These are phyloP conservation scores for Onthophagus taurus DNA, from an alignment of 1,140 invertebrate species.

Conservation along the genomic window DNA sequence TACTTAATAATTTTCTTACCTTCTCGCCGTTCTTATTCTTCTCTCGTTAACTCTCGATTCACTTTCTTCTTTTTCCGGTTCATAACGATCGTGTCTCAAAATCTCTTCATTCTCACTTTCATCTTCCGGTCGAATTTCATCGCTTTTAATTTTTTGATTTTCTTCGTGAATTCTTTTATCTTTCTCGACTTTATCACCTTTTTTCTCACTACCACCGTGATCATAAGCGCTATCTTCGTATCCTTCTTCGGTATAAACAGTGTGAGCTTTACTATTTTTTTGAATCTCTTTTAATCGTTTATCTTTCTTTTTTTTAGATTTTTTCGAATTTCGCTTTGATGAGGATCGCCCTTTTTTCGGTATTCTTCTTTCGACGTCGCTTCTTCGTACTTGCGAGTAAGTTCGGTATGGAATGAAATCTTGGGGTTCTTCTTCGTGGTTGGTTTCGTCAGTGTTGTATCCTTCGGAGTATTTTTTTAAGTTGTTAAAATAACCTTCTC, in stretches of 20 bases:
- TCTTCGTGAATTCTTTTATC: not conserved
- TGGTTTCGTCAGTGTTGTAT: not conserved
- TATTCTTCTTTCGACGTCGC: constrained; percentile 44
- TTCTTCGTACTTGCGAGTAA: constrained; percentile 57
- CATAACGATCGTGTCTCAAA: no score
- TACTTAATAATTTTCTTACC: no score
- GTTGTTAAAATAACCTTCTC: constrained; percentile 5
- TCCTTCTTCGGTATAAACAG: constrained; percentile 66
- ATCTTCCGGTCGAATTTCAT: not conserved
- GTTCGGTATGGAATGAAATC: constrained; percentile 54
- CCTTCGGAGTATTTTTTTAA: not conserved
- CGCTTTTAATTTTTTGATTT: no score
- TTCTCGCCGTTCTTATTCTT: no score
- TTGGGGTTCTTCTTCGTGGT: constrained; percentile 11
- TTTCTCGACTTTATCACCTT: constrained; percentile 45
- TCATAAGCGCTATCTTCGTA: constrained; percentile 70
- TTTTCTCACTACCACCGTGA: constrained; percentile 60
- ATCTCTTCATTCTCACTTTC: not conserved
- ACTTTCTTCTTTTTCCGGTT: no score
- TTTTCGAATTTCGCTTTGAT: no score
- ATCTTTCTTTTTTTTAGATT: constrained; percentile 52
- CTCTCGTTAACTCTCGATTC: not conserved
- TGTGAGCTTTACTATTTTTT: constrained; percentile 59
- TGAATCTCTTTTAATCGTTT: constrained; percentile 50
- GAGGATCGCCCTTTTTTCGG: constrained; percentile 32